These are phyloP conservation scores for Apostichopus japonicus DNA, from an alignment of 35 echinoderm and acorn worm species.

Conservation along the genomic window DNA sequence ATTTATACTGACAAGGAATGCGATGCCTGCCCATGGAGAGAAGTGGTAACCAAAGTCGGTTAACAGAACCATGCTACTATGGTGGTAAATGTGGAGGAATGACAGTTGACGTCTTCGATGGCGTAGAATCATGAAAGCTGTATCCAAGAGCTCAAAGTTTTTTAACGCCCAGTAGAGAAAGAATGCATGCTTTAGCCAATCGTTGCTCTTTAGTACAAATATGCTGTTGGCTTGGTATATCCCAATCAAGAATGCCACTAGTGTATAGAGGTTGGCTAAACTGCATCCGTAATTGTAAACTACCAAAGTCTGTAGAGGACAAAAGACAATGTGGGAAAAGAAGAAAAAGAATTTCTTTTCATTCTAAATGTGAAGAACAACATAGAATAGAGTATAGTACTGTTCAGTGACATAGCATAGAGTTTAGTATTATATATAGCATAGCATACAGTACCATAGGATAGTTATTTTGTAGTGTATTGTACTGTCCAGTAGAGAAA, in stretches of 20 bases:
- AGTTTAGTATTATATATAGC: too few relatives aligned
- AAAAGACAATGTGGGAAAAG: slow-evolving; percentile 13
- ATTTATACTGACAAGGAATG: slow-evolving; percentile 77
- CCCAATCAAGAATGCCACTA: slow-evolving; percentile 67
- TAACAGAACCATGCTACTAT: slow-evolving; percentile 86
- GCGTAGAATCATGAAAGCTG: slow-evolving; percentile 92
- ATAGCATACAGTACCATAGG: too few relatives aligned
- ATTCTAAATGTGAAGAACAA: neutral
- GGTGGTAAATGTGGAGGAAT: slow-evolving; percentile 95
- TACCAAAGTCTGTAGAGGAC: slow-evolving; percentile 68
- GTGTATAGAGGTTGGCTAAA: slow-evolving; percentile 68
- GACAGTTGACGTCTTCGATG: slow-evolving; percentile 93
- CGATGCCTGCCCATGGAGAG: slow-evolving; percentile 82
- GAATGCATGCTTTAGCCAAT: slow-evolving; percentile 65
- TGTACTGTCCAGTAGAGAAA: too few relatives aligned
- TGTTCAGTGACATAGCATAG: too few relatives aligned
- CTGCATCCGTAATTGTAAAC: slow-evolving; percentile 89
- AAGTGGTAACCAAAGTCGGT: slow-evolving; percentile 88
- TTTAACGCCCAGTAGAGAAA: slow-evolving; percentile 83
- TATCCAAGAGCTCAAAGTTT: slow-evolving; percentile 92
- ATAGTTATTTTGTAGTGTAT: too few relatives aligned
- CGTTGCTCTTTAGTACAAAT: slow-evolving; percentile 59
- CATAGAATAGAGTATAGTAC: neutral
- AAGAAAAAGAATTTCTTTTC: neutral
- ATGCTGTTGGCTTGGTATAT: slow-evolving; percentile 59